Evolutionary conservation across 2,797 vertebrate species (phyloP), one percentile per base, ranked within the genome.

Genomic region (Poecilia picta): DNA sequence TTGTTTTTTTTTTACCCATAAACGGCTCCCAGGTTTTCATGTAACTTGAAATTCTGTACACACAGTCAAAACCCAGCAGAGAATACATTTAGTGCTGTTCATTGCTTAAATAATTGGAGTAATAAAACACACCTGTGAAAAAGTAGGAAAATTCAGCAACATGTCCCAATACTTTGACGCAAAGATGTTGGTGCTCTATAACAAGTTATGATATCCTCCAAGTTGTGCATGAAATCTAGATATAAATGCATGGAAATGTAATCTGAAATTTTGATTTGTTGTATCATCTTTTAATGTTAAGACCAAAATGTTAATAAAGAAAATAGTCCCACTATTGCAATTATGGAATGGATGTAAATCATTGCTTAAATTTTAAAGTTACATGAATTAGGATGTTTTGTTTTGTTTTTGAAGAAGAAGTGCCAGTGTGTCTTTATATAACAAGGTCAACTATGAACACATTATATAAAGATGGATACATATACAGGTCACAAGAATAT

Each of bases 1-100:
- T 74, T 74, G 49, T 55, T 53, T 74, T 39, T 74, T 39, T 72
- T 33, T 72, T 20, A 12, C 33, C 47, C 33, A 74, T 53, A 74
- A 51, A 55, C 5, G 33, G 33, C 5, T 74, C 8, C 39, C 10
- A 55, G 33, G 6, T 74, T 39, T 43, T 43, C 2, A n/a, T 45
- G 20, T 70, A 70, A 45, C 23, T 43, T 39, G 33, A 68, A 68
- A 68, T n/a, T 13, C 25, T 13, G 36, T 43, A 13, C 18, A 43
- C 66, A 45, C 41, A 45, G 23, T 1, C 5, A 70, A 70, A 43
- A 43, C 39, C 66, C 39, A 70, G 25, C 11, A n/a, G 11, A 70
- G 64, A 18, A 68, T 10, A 43, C 36, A 8, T 1, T 23, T 12
- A 41, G 36, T 41, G 25, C 39, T 45, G 20, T n/a, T 43, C n/a